Percentiles rank a stretch among this genome's conserved stretches.
Evolutionary conservation across 2,113 vertebrate genomes (phyloP).

Genomic region (Phrynosoma blainvillii): DNA sequence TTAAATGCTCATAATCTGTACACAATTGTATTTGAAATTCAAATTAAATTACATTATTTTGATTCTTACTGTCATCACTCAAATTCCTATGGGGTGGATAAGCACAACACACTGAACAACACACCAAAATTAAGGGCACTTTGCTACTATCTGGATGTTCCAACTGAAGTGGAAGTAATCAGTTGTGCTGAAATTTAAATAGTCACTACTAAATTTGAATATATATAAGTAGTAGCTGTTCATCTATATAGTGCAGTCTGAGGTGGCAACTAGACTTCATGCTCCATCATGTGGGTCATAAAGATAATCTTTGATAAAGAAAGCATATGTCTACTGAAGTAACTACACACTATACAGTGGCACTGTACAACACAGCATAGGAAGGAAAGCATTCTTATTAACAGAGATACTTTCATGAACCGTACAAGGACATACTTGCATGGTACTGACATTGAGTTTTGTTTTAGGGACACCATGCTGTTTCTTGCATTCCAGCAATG

Average conservation of each 20-base stretch:
- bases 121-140: background rate
- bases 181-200: background rate
- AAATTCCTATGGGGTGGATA: too few species aligned
- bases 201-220: background rate
- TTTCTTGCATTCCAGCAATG: background rate
- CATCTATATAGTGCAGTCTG: background rate
- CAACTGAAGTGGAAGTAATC: background rate
- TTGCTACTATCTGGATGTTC: background rate
- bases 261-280: background rate
- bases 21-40: too few species aligned
- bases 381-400: background rate
- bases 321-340: background rate
- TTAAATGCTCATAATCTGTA: too few species aligned
- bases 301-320: background rate
- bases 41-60: too few species aligned
- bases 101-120: too few species aligned
- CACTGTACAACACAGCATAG: background rate
- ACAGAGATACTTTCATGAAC: background rate
- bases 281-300: slow-evolving; percentile 20
- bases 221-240: accelerated
- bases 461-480: background rate
- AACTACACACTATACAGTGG: background rate
- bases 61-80: too few species aligned
- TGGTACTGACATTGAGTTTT: background rate
- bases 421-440: background rate